These are phyloP conservation scores for Megastigmus dorsalis DNA, from an alignment of 2,888 invertebrate genomes.

Conservation along the genomic window DNA sequence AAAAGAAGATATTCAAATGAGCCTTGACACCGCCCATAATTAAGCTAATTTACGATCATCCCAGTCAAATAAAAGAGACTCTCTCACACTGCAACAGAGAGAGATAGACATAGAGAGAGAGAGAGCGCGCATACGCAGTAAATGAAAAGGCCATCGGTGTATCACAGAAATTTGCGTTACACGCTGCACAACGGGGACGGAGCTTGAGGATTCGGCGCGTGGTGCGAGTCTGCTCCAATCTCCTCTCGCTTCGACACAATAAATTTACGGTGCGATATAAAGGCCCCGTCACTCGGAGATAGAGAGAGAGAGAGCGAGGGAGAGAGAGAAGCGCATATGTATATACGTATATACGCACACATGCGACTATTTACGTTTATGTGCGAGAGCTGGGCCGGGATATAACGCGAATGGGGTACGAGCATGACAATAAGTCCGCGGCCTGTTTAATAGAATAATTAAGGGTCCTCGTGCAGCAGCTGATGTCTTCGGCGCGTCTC, in stretches of 20 bases:
- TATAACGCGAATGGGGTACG: slow-evolving; percentile 37
- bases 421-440: slow-evolving; percentile 70
- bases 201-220: background rate
- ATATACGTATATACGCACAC: background rate
- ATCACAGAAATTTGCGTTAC: slow-evolving; percentile 19
- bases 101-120: too few relatives aligned
- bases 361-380: slow-evolving; percentile 19
- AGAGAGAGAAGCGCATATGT: background rate
- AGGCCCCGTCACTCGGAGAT: background rate
- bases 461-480: slow-evolving; percentile 72
- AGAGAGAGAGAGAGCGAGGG: too few relatives aligned
- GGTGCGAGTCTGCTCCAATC: slow-evolving; percentile 56
- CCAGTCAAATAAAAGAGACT: slow-evolving; percentile 16
- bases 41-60: slow-evolving; percentile 46
- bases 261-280: slow-evolving; percentile 63
- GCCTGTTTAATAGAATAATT: slow-evolving; percentile 74
- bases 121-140: background rate
- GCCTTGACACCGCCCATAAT: slow-evolving; percentile 41
- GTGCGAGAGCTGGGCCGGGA: background rate
- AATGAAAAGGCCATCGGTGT: slow-evolving; percentile 42
- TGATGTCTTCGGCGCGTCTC: slow-evolving; percentile 64
- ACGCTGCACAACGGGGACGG: too few relatives aligned
- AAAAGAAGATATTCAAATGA: slow-evolving; percentile 33
- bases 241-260: slow-evolving; percentile 62
- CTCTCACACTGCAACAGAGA: too few relatives aligned